These are phyloP conservation scores for Gallirallus australis DNA, from an alignment of 2,797 vertebrate species.

Conservation along the genomic window DNA sequence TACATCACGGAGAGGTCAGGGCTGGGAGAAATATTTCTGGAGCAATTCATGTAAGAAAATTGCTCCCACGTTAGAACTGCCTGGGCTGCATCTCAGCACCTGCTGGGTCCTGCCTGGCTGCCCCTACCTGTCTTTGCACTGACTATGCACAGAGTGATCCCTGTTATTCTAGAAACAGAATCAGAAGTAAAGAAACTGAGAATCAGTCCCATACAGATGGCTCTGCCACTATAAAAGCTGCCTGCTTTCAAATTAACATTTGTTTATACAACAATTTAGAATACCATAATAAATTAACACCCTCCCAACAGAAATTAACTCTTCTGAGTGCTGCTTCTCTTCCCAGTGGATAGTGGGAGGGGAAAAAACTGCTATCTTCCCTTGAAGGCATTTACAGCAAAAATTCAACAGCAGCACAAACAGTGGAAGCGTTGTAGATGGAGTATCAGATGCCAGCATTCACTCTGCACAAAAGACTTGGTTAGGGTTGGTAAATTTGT, in stretches of 20 bases:
- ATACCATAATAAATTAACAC: conserved; percentile 19
- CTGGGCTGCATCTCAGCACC: not conserved
- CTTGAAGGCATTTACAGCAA: not conserved
- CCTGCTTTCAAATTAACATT: conserved; percentile 30
- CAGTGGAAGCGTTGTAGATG: not conserved
- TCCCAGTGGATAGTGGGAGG: not conserved
- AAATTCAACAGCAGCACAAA: conserved; percentile 12
- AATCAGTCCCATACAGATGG: conserved; percentile 25
- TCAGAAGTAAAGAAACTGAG: conserved; percentile 12
- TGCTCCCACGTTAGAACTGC: not conserved
- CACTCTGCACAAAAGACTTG: not conserved
- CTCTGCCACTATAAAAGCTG: conserved; percentile 23
- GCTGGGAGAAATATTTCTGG: not conserved
- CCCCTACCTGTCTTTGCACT: not conserved
- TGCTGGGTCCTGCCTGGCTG: not conserved
- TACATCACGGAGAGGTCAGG: not conserved
- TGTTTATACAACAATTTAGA: conserved; percentile 45
- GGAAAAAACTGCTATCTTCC: not conserved
- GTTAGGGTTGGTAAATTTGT: not conserved
- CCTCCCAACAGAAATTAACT: not conserved
- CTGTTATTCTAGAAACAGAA: not conserved
- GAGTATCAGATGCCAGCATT: not conserved
- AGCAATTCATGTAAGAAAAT: not conserved
- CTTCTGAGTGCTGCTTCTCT: not conserved
- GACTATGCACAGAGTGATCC: not conserved